Percentiles rank a stretch among this genome's conserved stretches.
These are phyloP conservation scores for Bombus terrestris DNA, from an alignment of 1,140 invertebrate genomes.

Conservation along the genomic window DNA sequence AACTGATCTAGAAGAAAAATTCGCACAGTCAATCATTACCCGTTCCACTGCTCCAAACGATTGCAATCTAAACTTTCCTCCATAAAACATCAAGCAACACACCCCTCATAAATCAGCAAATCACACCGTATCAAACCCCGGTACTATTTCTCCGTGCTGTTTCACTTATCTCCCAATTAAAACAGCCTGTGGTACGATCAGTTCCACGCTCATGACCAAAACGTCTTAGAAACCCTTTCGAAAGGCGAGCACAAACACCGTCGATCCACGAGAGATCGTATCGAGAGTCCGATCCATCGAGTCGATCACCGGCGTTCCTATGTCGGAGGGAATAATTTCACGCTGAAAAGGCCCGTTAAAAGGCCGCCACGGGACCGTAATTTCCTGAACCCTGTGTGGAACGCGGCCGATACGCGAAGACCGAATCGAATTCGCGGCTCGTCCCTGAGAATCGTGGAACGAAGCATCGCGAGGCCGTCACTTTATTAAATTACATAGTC, in stretches of 20 bases:
- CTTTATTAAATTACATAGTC: constrained; percentile 62
- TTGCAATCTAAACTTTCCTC: neutral
- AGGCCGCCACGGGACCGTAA: constrained; percentile 1
- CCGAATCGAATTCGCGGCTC: constrained; percentile 17
- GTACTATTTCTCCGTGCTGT: neutral
- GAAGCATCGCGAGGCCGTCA: constrained; percentile 31
- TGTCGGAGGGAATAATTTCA: constrained; percentile 19
- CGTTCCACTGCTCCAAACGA: neutral
- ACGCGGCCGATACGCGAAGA: neutral
- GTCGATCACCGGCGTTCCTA: neutral
- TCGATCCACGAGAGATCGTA: neutral
- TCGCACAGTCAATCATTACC: neutral
- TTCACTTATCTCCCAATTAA: neutral
- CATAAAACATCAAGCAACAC: neutral
- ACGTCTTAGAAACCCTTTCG: constrained; percentile 1
- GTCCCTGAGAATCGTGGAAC: constrained; percentile 5
- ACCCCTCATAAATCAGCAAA: neutral
- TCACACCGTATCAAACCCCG: neutral
- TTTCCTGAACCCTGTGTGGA: constrained; percentile 3
- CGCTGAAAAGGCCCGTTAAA: constrained; percentile 21
- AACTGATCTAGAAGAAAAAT: neutral
- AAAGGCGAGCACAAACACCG: neutral
- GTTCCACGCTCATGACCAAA: neutral
- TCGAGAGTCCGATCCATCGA: neutral
- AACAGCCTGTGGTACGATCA: neutral